These are phyloP conservation scores for Rhodophaea formosa DNA, from an alignment of 2,888 invertebrate species.

Conservation along the genomic window DNA sequence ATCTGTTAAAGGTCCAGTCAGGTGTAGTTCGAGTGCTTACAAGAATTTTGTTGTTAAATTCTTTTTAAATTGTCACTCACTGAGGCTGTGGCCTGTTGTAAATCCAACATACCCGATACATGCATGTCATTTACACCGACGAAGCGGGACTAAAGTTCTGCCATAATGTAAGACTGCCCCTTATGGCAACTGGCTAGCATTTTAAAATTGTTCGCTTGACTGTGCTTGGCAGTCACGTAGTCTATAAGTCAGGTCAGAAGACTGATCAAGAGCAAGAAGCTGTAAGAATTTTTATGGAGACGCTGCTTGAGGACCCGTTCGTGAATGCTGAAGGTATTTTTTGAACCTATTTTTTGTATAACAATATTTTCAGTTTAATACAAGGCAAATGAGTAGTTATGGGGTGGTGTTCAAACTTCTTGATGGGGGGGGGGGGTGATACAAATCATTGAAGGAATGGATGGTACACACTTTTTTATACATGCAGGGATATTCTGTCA, in stretches of 20 bases:
- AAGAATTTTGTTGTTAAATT: slow-evolving; percentile 68
- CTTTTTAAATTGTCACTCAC: slow-evolving; percentile 49
- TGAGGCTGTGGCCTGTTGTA: slow-evolving; percentile 46
- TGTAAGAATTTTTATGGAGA: slow-evolving; percentile 76
- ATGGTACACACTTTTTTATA: not conserved
- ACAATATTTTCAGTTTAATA: slow-evolving; percentile 55
- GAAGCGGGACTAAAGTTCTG: slow-evolving; percentile 42
- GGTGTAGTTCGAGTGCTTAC: slow-evolving; percentile 80
- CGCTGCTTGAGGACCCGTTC: slow-evolving; percentile 74
- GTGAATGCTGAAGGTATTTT: slow-evolving; percentile 77
- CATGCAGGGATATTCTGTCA: not conserved
- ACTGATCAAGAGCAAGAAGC: slow-evolving; percentile 77
- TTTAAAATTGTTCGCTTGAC: slow-evolving; percentile 80
- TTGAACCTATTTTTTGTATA: slow-evolving; percentile 77
- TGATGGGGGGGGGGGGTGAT: not conserved
- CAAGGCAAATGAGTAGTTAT: slow-evolving; percentile 31
- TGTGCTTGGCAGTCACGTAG: slow-evolving; percentile 80
- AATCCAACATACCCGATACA: slow-evolving; percentile 46
- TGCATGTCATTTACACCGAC: slow-evolving; percentile 47
- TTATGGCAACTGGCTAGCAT: slow-evolving; percentile 70
- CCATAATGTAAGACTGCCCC: slow-evolving; percentile 58
- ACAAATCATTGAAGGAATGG: not conserved
- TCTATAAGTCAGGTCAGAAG: slow-evolving; percentile 82
- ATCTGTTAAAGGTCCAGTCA: slow-evolving; percentile 82
- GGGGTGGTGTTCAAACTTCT: not conserved